A percentile compares a stretch with the other conserved stretches of the same genome.
phyloP scores from a whole-genome alignment of 1,140 invertebrate species.

The Drosophila elegans region DNA sequence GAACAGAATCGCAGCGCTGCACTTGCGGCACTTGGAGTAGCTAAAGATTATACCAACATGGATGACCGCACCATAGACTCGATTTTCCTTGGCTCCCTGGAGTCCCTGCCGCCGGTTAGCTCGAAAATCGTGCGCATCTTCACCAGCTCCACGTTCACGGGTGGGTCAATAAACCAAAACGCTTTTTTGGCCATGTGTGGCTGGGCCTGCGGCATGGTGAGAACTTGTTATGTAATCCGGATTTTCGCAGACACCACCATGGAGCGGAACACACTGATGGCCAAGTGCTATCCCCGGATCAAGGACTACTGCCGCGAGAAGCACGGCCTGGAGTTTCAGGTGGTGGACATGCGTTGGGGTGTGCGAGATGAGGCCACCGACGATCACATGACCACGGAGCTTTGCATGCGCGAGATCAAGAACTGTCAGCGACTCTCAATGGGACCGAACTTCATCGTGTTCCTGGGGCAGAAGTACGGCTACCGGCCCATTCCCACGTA shows the following conservation, averaged over 20 bases:
- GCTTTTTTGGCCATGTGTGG: neutral
- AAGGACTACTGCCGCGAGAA: slow-evolving; percentile 99
- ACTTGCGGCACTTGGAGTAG: slow-evolving; percentile 21
- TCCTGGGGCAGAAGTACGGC: slow-evolving; percentile 99
- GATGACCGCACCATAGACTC: slow-evolving; percentile 95
- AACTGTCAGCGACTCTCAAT: slow-evolving; percentile 98
- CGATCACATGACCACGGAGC: slow-evolving; percentile 99
- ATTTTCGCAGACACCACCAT: slow-evolving; percentile 94
- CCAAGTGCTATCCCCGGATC: slow-evolving; percentile 98
- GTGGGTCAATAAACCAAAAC: slow-evolving; percentile 86
- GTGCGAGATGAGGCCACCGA: slow-evolving; percentile 97
- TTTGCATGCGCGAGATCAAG: slow-evolving; percentile 99
- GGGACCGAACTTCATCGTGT: slow-evolving; percentile 99
- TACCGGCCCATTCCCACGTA: slow-evolving; percentile 98
- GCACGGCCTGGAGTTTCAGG: slow-evolving; percentile 99
- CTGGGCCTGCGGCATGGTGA: slow-evolving; percentile 11
- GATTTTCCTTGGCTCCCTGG: slow-evolving; percentile 95
- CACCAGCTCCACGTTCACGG: slow-evolving; percentile 99
- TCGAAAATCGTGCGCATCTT: slow-evolving; percentile 99
- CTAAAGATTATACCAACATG: slow-evolving; percentile 86
- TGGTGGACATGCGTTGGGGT: slow-evolving; percentile 99
- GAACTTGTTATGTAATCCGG: slow-evolving; percentile 62
- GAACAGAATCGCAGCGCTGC: slow-evolving; percentile 40
- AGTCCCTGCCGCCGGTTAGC: slow-evolving; percentile 96
- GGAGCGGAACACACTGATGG: slow-evolving; percentile 99